Evolutionary conservation across 2,888 invertebrate genomes (phyloP), one percentile per base, ranked within the genome.

Genomic region (Halocaridina rubra): DNA sequence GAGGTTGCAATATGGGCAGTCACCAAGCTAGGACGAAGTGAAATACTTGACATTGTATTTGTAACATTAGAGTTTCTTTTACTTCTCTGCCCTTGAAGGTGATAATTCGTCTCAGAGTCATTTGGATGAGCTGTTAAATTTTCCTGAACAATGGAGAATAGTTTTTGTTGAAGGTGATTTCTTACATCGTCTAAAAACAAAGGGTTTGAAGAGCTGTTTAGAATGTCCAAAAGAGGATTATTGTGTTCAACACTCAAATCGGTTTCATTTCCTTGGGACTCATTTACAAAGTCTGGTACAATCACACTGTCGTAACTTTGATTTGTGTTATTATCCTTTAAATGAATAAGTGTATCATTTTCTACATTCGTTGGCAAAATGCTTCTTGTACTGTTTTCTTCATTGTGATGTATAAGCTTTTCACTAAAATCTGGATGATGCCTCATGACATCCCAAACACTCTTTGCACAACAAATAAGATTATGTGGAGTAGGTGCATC

Each of bases 361-460:
- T n/a, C n/a, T n/a, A n/a, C n/a, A n/a, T n/a, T n/a, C n/a, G n/a
- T n/a, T n/a, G n/a, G n/a, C n/a, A n/a, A n/a, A n/a, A n/a, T n/a
- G n/a, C n/a, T n/a, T n/a, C n/a, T n/a, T n/a, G n/a, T n/a, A n/a
- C n/a, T n/a, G n/a, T n/a, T n/a, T n/a, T n/a, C n/a, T n/a, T n/a
- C n/a, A n/a, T n/a, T n/a, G n/a, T n/a, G n/a, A n/a, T n/a, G n/a
- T n/a, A n/a, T n/a, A n/a, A n/a, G n/a, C n/a, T n/a, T n/a, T n/a
- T n/a, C n/a, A n/a, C n/a, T n/a, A 32, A 88, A 85, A 80, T 88
- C 88, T 2, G 64, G 53, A 53, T 88, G 86, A 32, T 81, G 53
- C 22, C 22, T 53, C 32, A 88, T 80, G 27, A 88, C 82, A 13
- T 88, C 82, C 76, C 82, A 82, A 10, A 87, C 85, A 30, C 88